phyloP scores from a whole-genome alignment of 1,140 invertebrate species.

The Plectrocnemia conspersa region DNA sequence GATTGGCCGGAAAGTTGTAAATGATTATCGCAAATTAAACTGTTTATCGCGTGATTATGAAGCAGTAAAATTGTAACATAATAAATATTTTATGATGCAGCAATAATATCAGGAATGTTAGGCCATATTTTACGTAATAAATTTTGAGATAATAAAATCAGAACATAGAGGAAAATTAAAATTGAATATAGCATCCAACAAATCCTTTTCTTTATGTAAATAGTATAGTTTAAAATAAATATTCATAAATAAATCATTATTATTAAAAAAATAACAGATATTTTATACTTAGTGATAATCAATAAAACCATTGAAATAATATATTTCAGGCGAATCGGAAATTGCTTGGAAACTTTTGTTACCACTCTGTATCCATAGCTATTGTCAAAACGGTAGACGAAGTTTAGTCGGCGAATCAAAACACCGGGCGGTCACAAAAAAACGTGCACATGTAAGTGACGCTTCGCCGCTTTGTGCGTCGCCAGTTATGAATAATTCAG shows the following conservation, averaged over 20 bases:
- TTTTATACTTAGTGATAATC: no score
- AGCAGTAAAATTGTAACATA: no score
- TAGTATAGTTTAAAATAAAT: no score
- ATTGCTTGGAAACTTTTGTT: not conserved
- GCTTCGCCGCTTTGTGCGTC: conserved; percentile 9
- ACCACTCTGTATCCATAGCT: not conserved
- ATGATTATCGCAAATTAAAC: not conserved
- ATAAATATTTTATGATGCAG: no score
- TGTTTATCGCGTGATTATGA: not conserved
- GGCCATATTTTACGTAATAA: no score
- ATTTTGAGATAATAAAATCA: no score
- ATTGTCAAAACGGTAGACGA: conserved; percentile 15
- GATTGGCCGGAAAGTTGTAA: not conserved
- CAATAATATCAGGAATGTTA: no score
- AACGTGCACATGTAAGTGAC: conserved; percentile 3
- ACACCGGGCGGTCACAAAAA: conserved; percentile 27
- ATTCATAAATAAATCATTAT: no score
- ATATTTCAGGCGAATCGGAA: not conserved
- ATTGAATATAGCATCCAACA: no score
- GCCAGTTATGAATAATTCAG: conserved; percentile 20
- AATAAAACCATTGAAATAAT: not conserved
- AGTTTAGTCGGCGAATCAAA: conserved; percentile 24
- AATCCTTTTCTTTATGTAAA: no score
- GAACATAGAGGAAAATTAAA: no score
- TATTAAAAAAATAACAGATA: no score